These are phyloP conservation scores for Oxyteleia sp. DNA, from an alignment of 2,888 invertebrate species.

Conservation along the genomic window DNA sequence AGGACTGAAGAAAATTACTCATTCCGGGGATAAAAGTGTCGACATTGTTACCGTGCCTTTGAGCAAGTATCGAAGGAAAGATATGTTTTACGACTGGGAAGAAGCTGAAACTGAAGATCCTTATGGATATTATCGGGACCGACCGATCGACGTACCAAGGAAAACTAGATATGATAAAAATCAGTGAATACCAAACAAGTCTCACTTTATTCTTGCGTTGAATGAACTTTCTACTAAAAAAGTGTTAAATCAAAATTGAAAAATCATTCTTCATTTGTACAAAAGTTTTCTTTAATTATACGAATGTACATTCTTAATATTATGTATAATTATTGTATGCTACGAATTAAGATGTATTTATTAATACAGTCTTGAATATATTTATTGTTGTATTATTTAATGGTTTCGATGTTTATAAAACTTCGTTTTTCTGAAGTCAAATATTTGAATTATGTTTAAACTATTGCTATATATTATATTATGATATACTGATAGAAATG, in stretches of 20 bases:
- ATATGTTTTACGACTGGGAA: slow-evolving; percentile 77
- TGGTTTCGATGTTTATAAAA: too few relatives aligned
- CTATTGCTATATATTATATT: too few relatives aligned
- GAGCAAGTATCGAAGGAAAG: slow-evolving; percentile 84
- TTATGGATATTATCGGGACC: slow-evolving; percentile 83
- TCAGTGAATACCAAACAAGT: slow-evolving; percentile 41
- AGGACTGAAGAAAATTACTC: slow-evolving; percentile 89
- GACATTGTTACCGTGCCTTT: slow-evolving; percentile 79
- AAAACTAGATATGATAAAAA: slow-evolving; percentile 65
- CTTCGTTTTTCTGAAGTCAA: too few relatives aligned
- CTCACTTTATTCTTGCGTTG: background rate
- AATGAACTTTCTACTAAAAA: slow-evolving; percentile 41
- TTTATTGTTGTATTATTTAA: too few relatives aligned
- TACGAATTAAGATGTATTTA: background rate
- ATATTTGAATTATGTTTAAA: too few relatives aligned
- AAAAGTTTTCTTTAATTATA: slow-evolving; percentile 13
- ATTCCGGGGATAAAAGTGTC: slow-evolving; percentile 73
- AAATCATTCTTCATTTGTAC: slow-evolving; percentile 18
- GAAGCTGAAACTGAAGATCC: slow-evolving; percentile 80
- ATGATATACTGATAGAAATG: too few relatives aligned
- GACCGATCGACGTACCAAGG: slow-evolving; percentile 69
- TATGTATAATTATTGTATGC: background rate
- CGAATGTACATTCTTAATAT: slow-evolving; percentile 11
- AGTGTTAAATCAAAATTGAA: slow-evolving; percentile 46
- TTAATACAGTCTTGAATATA: too few relatives aligned